Evolutionary conservation across 2,888 invertebrate species (phyloP).

Genomic region (Rhagophthalmus giganteus): DNA sequence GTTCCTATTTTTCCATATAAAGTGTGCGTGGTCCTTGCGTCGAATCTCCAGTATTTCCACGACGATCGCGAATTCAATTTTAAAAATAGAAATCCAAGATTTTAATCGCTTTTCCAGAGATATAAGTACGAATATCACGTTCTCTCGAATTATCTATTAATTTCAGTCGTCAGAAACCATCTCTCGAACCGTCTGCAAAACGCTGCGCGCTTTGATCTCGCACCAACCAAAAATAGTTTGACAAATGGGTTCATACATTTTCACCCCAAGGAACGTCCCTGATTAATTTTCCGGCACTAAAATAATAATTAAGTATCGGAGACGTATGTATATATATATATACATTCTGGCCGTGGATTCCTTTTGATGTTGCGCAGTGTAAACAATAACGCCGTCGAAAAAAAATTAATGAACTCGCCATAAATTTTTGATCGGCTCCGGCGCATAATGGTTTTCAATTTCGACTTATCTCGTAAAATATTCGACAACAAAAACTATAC

Average conservation of each 20-base stretch:
- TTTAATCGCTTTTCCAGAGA: no score
- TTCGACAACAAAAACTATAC: constrained; percentile 21
- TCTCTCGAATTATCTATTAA: no score
- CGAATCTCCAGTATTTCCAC: no score
- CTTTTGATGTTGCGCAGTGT: constrained; percentile 13
- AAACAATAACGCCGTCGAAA: constrained; percentile 6
- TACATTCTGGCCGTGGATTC: not conserved
- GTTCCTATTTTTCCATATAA: no score
- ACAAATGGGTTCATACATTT: constrained; percentile 13
- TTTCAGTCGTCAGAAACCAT: no score
- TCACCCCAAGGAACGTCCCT: constrained; percentile 12
- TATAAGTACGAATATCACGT: no score
- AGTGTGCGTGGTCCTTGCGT: no score
- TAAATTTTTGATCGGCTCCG: no score
- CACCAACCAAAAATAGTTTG: constrained; percentile 13
- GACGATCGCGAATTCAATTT: no score
- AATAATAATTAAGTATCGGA: constrained; percentile 24
- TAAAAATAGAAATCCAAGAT: no score
- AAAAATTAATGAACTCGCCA: no score
- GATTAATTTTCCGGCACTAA: constrained; percentile 22
- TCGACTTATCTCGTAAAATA: constrained; percentile 12
- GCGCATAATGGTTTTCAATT: constrained; percentile 23
- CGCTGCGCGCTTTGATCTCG: constrained; percentile 18
- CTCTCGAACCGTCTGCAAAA: constrained; percentile 15
- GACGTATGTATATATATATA: no score